A percentile compares a stretch with the other conserved stretches of the same genome.
These are phyloP conservation scores for Lineus longissimus DNA, from an alignment of 1,140 invertebrate genomes.

Conservation along the genomic window DNA sequence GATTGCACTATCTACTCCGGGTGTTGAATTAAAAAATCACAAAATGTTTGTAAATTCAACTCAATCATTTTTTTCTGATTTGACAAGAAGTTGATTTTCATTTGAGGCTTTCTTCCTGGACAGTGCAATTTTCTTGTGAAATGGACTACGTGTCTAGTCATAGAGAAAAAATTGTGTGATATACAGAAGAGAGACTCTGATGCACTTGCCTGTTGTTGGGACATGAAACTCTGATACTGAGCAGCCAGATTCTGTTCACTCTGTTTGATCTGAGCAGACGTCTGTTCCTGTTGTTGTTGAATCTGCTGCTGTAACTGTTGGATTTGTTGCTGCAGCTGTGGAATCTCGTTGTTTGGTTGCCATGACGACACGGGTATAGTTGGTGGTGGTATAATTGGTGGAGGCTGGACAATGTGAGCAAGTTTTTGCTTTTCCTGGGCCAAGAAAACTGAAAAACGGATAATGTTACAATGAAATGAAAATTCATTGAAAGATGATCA, in stretches of 20 bases:
- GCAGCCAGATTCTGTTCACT: conserved; percentile 90
- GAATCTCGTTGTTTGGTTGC: conserved; percentile 23
- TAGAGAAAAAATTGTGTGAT: too few relatives aligned
- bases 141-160: too few relatives aligned
- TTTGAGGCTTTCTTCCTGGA: too few relatives aligned
- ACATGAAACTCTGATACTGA: conserved; percentile 73
- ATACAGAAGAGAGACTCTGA: too few relatives aligned
- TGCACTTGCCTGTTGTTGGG: conserved; percentile 53
- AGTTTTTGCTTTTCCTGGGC: conserved; percentile 40
- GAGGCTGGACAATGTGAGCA: not conserved
- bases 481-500: too few relatives aligned
- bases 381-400: too few relatives aligned
- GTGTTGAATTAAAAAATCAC: too few relatives aligned
- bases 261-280: conserved; percentile 70
- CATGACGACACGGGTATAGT: conserved; percentile 26
- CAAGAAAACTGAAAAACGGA: conserved; percentile 34
- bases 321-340: conserved; percentile 13
- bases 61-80: too few relatives aligned
- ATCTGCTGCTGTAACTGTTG: conserved; percentile 32
- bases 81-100: too few relatives aligned
- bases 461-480: conserved; percentile 11
- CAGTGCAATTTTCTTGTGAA: too few relatives aligned
- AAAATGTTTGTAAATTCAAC: too few relatives aligned
- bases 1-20: too few relatives aligned
- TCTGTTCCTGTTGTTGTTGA: conserved; percentile 27